Evolutionary conservation across 2,113 vertebrate species (phyloP).

Genomic region (Nerophis ophidion): DNA sequence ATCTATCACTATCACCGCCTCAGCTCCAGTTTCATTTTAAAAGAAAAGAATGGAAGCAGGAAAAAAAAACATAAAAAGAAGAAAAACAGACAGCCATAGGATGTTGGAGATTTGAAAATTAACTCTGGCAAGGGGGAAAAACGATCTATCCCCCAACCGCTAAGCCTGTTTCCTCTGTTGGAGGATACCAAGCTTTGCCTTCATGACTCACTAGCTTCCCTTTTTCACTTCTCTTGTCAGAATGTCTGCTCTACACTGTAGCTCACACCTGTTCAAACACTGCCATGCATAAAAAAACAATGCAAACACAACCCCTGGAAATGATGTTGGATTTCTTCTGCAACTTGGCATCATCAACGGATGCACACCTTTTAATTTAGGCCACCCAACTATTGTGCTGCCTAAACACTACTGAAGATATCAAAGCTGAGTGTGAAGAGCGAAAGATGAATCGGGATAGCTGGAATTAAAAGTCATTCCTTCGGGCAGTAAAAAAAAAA

Average conservation of each 20-base stretch:
- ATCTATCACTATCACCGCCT: constrained; percentile 80
- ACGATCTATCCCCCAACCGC: constrained; percentile 63
- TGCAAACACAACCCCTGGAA: constrained; percentile 4
- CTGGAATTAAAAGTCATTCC: too few species aligned
- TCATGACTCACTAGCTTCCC: constrained; percentile 43
- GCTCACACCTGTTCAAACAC: constrained; percentile 31
- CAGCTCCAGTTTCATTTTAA: constrained; percentile 75
- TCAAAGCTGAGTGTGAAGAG: too few species aligned
- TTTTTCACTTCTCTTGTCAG: constrained; percentile 18
- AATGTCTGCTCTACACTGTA: constrained; percentile 28
- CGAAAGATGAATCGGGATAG: too few species aligned
- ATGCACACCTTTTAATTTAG: too few species aligned
- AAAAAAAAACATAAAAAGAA: constrained; percentile 56
- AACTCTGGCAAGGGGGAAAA: constrained; percentile 65
- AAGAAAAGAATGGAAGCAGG: constrained; percentile 73
- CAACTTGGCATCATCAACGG: too few species aligned
- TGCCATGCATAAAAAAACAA: not conserved
- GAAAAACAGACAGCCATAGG: constrained; percentile 69
- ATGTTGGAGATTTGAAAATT: constrained; percentile 73
- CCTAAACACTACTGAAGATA: too few species aligned
- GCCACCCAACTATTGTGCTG: too few species aligned
- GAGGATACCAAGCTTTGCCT: constrained; percentile 56
- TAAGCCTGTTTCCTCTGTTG: constrained; percentile 64
- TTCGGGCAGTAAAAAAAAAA: too few species aligned
- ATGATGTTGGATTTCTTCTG: too few species aligned